Evolutionary conservation across 2,113 vertebrate genomes (phyloP), one percentile per base, ranked within the genome.

Genomic region (Piprites chloris): DNA sequence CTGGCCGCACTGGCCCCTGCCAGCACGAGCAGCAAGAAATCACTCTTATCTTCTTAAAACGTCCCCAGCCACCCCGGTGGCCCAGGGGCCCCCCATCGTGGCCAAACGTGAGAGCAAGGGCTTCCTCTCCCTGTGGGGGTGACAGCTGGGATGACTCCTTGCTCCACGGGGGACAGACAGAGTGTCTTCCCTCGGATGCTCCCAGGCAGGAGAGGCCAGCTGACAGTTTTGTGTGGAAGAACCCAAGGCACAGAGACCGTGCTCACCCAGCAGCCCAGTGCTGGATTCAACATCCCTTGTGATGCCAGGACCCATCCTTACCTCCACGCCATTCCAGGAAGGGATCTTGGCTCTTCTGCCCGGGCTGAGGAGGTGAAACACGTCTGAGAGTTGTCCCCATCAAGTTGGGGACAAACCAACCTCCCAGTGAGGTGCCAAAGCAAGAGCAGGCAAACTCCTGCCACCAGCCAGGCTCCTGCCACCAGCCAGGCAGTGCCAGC

Each of bases 41-140:
- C 62, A 59, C 65, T 76, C 86, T 61, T 49, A 72, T 92, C 87
- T 87, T 65, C 94, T 90, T 94, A 87, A 92, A 96, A 61, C 4
- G 2, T 27, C 82, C 56, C 32, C 14, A 11, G 28, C 22, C 52
- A 52, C 33, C 16, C 44, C 2, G 4, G 52, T 24, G 15, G 67
- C 39, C 69, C 22, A 2, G 3, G 28, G 26, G 33, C 10, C 7
- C 24, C 44, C 55, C 68, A 33, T 19, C 19, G 27, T 1, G 11
- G 68, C 66, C 58, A 79, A 81, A 63, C 19, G 10, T 1, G 35
- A 73, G 42, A 50, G 26, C 50, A 52, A 22, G 62, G 71, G 41
- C 32, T 61, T 69, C 74, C 32, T 39, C 49, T 44, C 85, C 24
- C 42, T 58, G 23, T 0, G 1, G 20, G 21, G 56, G 21, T 22